Evolutionary conservation across 2,797 vertebrate genomes (phyloP), one percentile per base, ranked within the genome.

Genomic region (Lagodon rhomboides): DNA sequence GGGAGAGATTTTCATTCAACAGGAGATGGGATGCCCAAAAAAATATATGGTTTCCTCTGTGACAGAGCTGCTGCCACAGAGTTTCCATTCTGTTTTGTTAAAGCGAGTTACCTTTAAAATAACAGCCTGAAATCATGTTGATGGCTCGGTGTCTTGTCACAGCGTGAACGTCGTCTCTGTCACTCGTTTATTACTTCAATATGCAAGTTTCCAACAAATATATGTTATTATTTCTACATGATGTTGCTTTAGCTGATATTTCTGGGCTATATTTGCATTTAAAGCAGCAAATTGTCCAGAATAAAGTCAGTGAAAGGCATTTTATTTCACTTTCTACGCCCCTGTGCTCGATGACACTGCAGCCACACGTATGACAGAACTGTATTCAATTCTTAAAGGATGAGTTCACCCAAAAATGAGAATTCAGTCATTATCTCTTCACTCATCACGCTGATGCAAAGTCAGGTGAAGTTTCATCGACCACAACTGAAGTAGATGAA

Each of bases 221-320:
- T 38, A 38, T 10, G 2, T 10, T 0, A 38, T 0, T 38, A 38
- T 10, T 38, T 38, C 34, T 38, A 38, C 34, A 38, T 30, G 5
- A 30, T 30, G 30, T 30, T 30, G 30, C 30, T 30, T 30, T 30
- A 5, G 5, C 44, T 41, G 18, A n/a, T 17, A 38, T 72, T 58
- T 59, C 47, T 23, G 27, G 20, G 47, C 56, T 71, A n/a, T 9
- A 22, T 63, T 9, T 62, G 43, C 38, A 54, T 72, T 68, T 47
- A 25, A 72, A 76, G 27, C 17, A 73, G n/a, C 9, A 63, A 3
- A 5, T 3, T 53, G 51, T 63, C 25, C 56, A 59, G 51, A 49
- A 51, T 3, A 16, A 46, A 41, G 53, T 60, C 67, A 55, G n/a
- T 70, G 16, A 68, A 68, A 72, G 4, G 2, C 22, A 11, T n/a